Evolutionary conservation across 1,140 invertebrate species (phyloP), one percentile per base, ranked within the genome.

Genomic region (Drosophila nannoptera): DNA sequence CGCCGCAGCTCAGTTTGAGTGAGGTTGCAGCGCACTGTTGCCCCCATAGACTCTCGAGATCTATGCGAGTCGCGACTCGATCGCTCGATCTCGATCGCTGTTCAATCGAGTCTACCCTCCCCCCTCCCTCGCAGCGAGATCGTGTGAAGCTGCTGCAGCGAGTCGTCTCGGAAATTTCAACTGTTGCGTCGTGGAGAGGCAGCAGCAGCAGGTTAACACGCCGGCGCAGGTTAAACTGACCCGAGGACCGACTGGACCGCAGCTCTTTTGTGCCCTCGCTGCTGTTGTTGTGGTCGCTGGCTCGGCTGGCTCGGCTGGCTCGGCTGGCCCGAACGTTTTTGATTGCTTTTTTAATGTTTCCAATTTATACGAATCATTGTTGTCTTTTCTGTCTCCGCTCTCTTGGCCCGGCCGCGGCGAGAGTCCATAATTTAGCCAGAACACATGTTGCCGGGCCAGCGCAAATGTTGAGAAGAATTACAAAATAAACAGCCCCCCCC

Each of bases 291-390:
- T 60, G 62, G 55, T 55, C 81, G 70, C 60, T 75, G 78, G 69
- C 78, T 82, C n/a, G n/a, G n/a, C n/a, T n/a, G n/a, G n/a, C n/a
- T n/a, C n/a, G n/a, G n/a, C n/a, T n/a, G n/a, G n/a, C n/a, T n/a
- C n/a, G n/a, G n/a, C n/a, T 81, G 77, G 77, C 69, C 73, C 73
- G 73, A 84, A 84, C 80, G 86, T 81, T 84, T 84, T 84, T 84
- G 80, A 84, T 84, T 84, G 80, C 80, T 84, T 86, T 84, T 84
- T 84, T 84, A 84, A 84, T 84, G 80, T 86, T 84, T 84, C 80
- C 80, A 86, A 84, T 84, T 86, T 84, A 84, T 84, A 86, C 80
- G 80, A 84, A 84, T 84, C 80, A 84, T 84, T 84, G 81, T 86
- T 84, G 77, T 86, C 81, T 86, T 75, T 75, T 49, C 50, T 46